Conservation (phyloP, 2,888 invertebrate genomes). For the Lithosia quadra region DNA sequence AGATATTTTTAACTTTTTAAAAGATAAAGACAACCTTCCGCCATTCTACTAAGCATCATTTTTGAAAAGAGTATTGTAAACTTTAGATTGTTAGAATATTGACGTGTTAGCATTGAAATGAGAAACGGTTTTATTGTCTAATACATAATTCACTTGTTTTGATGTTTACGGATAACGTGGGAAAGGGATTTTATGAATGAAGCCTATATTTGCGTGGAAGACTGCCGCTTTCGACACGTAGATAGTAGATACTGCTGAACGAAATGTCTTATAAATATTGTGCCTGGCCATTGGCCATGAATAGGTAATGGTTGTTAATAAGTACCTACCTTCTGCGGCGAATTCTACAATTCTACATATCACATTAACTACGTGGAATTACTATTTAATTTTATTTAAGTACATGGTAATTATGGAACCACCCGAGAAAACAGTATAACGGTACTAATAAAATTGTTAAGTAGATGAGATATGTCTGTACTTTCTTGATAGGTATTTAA, state of each 20-base stretch:
- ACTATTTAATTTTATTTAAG: conserved; percentile 9
- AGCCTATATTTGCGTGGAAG: conserved; percentile 26
- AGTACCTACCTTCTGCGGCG: not conserved
- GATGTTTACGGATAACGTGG: conserved; percentile 39
- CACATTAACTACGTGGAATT: not conserved
- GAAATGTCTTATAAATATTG: conserved; percentile 15
- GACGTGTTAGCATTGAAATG: conserved; percentile 23
- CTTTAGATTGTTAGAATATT: conserved; percentile 24
- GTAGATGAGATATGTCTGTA: no score
- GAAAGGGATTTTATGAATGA: conserved; percentile 44
- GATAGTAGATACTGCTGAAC: conserved; percentile 34
- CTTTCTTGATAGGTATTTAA: no score
- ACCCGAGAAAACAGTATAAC: not conserved
- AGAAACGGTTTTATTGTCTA: conserved; percentile 43
- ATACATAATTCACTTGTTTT: conserved; percentile 44
- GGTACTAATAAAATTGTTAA: not conserved
- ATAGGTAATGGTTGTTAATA: conserved; percentile 10
- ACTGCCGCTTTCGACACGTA: conserved; percentile 26
- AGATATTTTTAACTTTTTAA: conserved; percentile 25
- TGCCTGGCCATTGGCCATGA: no score
- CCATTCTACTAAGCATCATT: conserved; percentile 18
- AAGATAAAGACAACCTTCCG: conserved; percentile 22
- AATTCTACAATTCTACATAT: not conserved
- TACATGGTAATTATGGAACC: conserved; percentile 7
- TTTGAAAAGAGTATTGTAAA: conserved; percentile 24